Evolutionary conservation across 2,797 vertebrate genomes (phyloP).

Genomic region (Acridotheres tristis): DNA sequence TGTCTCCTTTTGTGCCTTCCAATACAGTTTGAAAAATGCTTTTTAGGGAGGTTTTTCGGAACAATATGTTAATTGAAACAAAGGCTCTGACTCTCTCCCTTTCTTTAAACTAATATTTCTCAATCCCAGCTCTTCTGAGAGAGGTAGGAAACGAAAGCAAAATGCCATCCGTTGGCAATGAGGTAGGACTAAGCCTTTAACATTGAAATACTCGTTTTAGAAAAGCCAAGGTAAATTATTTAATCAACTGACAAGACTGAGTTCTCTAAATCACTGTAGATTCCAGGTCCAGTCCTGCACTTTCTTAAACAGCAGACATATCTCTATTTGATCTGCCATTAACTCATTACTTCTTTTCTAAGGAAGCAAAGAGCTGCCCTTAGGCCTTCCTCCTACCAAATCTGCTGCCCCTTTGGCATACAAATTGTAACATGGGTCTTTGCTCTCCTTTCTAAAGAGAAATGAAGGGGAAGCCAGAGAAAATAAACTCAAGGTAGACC

Average conservation of each 20-base stretch:
- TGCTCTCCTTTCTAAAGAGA: background rate
- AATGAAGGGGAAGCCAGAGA: background rate
- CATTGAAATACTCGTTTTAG: background rate
- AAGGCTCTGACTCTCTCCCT: fast-evolving
- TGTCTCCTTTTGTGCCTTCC: background rate
- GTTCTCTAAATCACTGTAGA: background rate
- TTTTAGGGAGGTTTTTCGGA: background rate
- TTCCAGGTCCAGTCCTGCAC: background rate
- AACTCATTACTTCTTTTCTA: background rate
- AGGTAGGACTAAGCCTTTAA: background rate
- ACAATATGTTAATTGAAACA: background rate
- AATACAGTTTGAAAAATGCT: background rate
- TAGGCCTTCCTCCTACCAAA: background rate
- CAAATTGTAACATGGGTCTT: background rate
- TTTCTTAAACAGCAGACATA: background rate
- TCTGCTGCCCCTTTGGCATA: background rate
- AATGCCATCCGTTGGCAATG: background rate
- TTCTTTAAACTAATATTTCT: background rate
- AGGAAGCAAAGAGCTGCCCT: background rate
- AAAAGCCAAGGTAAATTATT: background rate
- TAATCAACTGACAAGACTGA: background rate
- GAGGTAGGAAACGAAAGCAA: background rate
- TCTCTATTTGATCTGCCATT: background rate
- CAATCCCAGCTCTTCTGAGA: background rate
- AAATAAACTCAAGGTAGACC: background rate